Evolutionary conservation across 2,113 vertebrate species (phyloP), one percentile per base, ranked within the genome.

Genomic region (Prolemur simus): DNA sequence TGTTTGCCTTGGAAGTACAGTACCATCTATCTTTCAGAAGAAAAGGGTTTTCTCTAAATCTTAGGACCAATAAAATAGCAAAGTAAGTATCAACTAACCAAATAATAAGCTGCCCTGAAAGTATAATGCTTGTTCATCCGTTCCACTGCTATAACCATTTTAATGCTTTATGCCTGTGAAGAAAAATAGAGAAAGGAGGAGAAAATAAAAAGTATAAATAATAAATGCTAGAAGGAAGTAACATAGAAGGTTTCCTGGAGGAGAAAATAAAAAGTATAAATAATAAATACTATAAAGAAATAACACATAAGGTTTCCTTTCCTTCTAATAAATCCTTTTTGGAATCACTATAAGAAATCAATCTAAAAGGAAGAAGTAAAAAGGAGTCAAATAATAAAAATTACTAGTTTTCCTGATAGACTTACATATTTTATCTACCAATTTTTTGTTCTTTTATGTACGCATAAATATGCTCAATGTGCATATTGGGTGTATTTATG

Each of bases 1-100:
- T 25, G 6, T 73, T 49, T 96, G 49, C 25, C 60, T 94, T 91
- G 27, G 3, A 95, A 94, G 25, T 54, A 45, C 52, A 93, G 25
- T 54, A 39, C 54, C 89, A 45, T 32, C 23, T 73, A 73, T 71
- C 77, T 80, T 86, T 87, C 29, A n/a, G 29, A 89, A 80, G 32
- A 93, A 91, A 76, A n/a, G 11, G 20, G 32, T 69, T 89, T 69
- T 66, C 29, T 87, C 27, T 74, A 93, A 95, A 92, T 93, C 58
- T 84, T 49, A 92, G 17, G 15, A 89, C 21, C 21, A 84, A 71
- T 34, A 71, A 56, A 89, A 27, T 6, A 76, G 34, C 18, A 27
- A 49, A 21, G 81, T 63, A 92, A 80, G 6, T 73, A 63, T 15
- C 25, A 86, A 84, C 32, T 66, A 95, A 29, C 34, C 71, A 89